Base-by-base conservation (phyloP, 2,113 vertebrate genomes). In the Myiozetetes cayanensis region DNA sequence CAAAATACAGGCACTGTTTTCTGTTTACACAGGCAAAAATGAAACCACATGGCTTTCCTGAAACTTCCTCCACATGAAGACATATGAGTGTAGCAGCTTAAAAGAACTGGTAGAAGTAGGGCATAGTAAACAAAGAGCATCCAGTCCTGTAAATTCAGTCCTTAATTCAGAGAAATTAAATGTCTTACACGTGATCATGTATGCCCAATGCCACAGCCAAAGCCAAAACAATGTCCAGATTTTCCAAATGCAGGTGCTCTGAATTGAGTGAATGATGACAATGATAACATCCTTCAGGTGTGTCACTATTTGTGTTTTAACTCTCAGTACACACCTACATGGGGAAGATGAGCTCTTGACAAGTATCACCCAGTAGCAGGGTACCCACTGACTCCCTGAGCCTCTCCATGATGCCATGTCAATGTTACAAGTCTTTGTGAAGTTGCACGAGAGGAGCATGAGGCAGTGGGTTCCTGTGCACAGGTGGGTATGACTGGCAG, bases 401-500 rank as follows among this genome's bases (percentile, higher is more conserved):
- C 27, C 49, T 70, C 37, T 47, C 67, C 47, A 44, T 20, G 50
- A 27, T 35, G 19, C 2, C 30, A 14, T 1, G 2, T 28, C 41
- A 30, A 11, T 43, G 18, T 55, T 62, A 6, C 0, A 22, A 59
- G 82, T 23, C 61, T 63, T 55, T 2, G 1, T 50, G 61, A 55
- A 67, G 20, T 28, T 89, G 21, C 33, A 12, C 4, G 46, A 70
- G 55, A 70, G 52, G 50, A 77, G 25, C 46, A 53, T 30, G 52
- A 72, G 39, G 61, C 62, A 79, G 72, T 5, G 27, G 6, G 12
- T 63, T 39, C 39, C 50, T 61, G 65, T 25, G 22, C 37, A 30
- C 1, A 0, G 41, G 47, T 27, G 33, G 31, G 20, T n/a, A 4
- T 1, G 2, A 46, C 14, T 10, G 1, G 3, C 37, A 75, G 56